phyloP scores from a whole-genome alignment of 2,888 invertebrate genomes.

The Epirrhoe tristata region DNA sequence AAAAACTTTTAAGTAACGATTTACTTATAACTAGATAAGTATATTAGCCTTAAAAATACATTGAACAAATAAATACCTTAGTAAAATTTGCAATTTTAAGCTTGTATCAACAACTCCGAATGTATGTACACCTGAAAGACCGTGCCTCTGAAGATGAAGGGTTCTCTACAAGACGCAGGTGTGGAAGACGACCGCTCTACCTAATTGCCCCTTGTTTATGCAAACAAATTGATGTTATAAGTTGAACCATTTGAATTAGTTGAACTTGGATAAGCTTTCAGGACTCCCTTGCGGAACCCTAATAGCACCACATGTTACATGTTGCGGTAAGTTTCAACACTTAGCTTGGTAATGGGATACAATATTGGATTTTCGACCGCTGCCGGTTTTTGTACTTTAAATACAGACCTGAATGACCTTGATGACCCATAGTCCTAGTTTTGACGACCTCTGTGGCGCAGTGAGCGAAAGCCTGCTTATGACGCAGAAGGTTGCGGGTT shows the following conservation, averaged over 20 bases:
- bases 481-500: no score
- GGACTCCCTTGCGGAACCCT: conserved; percentile 43
- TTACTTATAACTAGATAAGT: no score
- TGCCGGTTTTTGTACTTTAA: conserved; percentile 3
- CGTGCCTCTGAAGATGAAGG: conserved; percentile 34
- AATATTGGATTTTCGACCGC: conserved; percentile 32
- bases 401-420: neutral
- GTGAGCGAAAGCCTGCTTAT: no score
- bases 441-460: no score
- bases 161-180: conserved; percentile 63
- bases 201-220: conserved; percentile 77
- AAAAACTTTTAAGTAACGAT: no score
- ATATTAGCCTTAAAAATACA: no score
- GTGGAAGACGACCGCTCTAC: conserved; percentile 59
- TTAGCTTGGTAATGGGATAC: conserved; percentile 23
- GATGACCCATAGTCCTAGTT: no score
- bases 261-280: conserved; percentile 47
- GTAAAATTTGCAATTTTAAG: neutral
- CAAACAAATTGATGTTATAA: conserved; percentile 76
- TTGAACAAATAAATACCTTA: no score
- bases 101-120: neutral
- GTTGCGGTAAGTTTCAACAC: conserved; percentile 39
- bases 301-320: conserved; percentile 45
- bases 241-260: conserved; percentile 59
- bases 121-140: neutral